Conservation (phyloP, 1,140 invertebrate species). For the Andrena cerasifolii region DNA sequence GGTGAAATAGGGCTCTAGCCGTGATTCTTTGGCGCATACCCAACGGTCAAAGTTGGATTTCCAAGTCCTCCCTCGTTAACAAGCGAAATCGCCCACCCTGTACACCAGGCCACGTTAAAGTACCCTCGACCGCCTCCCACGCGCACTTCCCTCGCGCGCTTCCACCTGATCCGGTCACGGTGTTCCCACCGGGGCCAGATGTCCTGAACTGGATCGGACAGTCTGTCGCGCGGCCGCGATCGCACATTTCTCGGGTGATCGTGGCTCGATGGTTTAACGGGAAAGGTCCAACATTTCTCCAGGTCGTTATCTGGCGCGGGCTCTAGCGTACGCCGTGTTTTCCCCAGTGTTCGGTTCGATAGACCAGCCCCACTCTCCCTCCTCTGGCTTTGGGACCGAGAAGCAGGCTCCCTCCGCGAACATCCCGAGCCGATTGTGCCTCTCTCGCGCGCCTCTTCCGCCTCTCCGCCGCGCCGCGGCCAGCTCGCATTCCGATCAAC, state of each 20-base stretch:
- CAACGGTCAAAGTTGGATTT: no score
- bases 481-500: constrained; percentile 72
- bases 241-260: constrained; percentile 70
- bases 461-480: constrained; percentile 24
- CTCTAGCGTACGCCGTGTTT: constrained; percentile 20
- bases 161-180: neutral
- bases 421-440: neutral
- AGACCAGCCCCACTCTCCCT: neutral
- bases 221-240: constrained; percentile 40
- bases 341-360: constrained; percentile 64
- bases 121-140: neutral
- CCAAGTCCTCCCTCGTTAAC: no score
- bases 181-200: constrained; percentile 47
- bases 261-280: constrained; percentile 69
- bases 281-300: constrained; percentile 61
- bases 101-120: no score
- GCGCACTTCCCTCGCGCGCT: neutral
- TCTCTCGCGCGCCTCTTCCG: constrained; percentile 19
- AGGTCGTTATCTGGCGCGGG: constrained; percentile 60
- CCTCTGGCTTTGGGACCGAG: neutral
- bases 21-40: no score
- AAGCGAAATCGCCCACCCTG: no score
- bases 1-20: no score
- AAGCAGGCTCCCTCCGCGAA: neutral
- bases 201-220: constrained; percentile 52